phyloP scores from a whole-genome alignment of 2,888 invertebrate genomes.

The Cephonodes hylas region DNA sequence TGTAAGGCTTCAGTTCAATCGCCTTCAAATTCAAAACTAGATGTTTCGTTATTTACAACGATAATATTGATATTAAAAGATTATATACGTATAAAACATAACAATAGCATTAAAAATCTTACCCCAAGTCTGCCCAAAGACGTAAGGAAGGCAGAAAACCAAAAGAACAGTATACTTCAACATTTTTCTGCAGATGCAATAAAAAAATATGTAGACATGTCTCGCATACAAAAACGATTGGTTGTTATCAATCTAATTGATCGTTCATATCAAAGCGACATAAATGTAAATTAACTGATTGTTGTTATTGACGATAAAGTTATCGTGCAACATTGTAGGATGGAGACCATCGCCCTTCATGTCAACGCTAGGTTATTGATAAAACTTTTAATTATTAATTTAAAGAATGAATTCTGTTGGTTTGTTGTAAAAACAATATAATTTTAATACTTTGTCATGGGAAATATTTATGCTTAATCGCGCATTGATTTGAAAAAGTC shows the following conservation, averaged over 20 bases:
- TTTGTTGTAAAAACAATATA: too few relatives aligned
- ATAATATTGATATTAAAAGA: neutral
- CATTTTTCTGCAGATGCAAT: neutral
- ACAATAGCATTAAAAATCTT: neutral
- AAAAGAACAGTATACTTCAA: neutral
- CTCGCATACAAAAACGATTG: neutral
- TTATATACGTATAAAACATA: neutral
- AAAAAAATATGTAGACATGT: neutral
- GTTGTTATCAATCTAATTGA: neutral
- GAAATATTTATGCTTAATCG: too few relatives aligned
- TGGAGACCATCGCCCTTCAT: neutral
- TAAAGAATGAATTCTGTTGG: too few relatives aligned
- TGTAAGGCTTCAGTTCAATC: too few relatives aligned
- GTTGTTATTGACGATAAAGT: neutral
- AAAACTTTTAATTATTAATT: too few relatives aligned
- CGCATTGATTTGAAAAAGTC: too few relatives aligned
- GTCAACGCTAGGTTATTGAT: neutral
- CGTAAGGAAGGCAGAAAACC: neutral
- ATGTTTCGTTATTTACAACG: too few relatives aligned
- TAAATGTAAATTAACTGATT: neutral
- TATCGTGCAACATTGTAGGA: neutral
- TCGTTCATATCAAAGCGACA: neutral
- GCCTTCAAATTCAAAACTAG: too few relatives aligned
- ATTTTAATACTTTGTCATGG: too few relatives aligned
- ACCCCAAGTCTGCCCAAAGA: neutral